A percentile compares a stretch with the other conserved stretches of the same genome.
Evolutionary conservation across 2,888 invertebrate species (phyloP).

Genomic region (Nemapogon koenigi): DNA sequence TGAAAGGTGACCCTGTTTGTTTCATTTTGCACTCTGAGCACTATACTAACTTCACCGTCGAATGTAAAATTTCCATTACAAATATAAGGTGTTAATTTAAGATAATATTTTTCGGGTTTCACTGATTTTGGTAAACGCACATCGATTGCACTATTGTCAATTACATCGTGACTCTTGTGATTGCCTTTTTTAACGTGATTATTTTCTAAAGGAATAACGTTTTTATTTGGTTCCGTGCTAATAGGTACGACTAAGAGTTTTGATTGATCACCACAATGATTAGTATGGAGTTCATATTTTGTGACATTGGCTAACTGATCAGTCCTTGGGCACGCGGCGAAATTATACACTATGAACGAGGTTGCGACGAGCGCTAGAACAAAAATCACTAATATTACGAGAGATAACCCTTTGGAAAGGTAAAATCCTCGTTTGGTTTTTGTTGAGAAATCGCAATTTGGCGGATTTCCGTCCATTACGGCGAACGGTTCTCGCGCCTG

Average conservation of each 20-base stretch:
- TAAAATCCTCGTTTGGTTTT: conserved; percentile 67
- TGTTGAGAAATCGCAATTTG: conserved; percentile 69
- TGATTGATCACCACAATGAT: conserved; percentile 38
- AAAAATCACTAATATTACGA: conserved; percentile 69
- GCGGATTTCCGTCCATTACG: conserved; percentile 68
- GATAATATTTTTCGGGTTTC: conserved; percentile 71
- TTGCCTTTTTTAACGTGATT: conserved; percentile 23
- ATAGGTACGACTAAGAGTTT: conserved; percentile 47
- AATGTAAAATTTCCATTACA: conserved; percentile 81
- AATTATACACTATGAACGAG: conserved; percentile 78
- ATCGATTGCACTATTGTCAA: conserved; percentile 35
- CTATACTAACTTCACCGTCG: conserved; percentile 71
- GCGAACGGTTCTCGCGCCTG: conserved; percentile 52
- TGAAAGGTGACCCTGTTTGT: conserved; percentile 78
- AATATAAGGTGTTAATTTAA: conserved; percentile 76
- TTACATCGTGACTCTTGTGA: conserved; percentile 16
- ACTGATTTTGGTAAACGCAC: conserved; percentile 74
- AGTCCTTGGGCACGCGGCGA: conserved; percentile 69
- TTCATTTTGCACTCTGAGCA: conserved; percentile 65
- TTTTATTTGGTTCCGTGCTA: conserved; percentile 42
- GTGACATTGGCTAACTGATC: conserved; percentile 49
- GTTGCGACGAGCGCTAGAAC: conserved; percentile 71
- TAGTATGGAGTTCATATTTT: conserved; percentile 39
- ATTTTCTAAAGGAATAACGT: conserved; percentile 36
- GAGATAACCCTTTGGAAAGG: conserved; percentile 69